These are phyloP conservation scores for Ophiothrix spiculata DNA, from an alignment of 35 echinoderm and acorn worm genomes.

Conservation along the genomic window DNA sequence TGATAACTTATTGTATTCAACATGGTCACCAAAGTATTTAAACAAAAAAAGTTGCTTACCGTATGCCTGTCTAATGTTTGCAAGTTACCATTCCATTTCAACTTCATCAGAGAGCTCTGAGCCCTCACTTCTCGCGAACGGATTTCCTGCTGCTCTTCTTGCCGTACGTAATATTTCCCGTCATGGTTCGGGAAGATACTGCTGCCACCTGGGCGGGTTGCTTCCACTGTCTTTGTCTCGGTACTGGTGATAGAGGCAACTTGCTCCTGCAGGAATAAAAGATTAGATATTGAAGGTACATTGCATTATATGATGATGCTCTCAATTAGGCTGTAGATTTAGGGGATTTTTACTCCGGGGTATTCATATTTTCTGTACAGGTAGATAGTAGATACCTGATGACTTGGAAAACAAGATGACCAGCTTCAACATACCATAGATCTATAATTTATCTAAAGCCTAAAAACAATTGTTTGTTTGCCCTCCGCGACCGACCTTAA, in stretches of 20 bases:
- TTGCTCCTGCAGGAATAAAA: conserved; percentile 13
- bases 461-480: no score
- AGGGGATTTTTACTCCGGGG: background rate
- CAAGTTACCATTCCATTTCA: conserved; percentile 76
- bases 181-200: conserved; percentile 32
- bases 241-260: background rate
- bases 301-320: background rate
- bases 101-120: conserved; percentile 36
- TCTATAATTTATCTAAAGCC: no score
- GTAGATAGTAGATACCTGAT: background rate
- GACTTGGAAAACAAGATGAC: no score
- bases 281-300: background rate
- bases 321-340: background rate
- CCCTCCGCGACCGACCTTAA: no score
- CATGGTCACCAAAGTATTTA: no score
- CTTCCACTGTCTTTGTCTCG: background rate
- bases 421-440: no score
- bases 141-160: conserved; percentile 25
- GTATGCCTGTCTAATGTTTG: no score
- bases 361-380: background rate
- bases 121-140: background rate
- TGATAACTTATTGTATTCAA: no score
- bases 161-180: conserved; percentile 17
- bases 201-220: background rate
- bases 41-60: no score